Evolutionary conservation across 2,113 vertebrate species (phyloP).

Genomic region (Lepus americanus): DNA sequence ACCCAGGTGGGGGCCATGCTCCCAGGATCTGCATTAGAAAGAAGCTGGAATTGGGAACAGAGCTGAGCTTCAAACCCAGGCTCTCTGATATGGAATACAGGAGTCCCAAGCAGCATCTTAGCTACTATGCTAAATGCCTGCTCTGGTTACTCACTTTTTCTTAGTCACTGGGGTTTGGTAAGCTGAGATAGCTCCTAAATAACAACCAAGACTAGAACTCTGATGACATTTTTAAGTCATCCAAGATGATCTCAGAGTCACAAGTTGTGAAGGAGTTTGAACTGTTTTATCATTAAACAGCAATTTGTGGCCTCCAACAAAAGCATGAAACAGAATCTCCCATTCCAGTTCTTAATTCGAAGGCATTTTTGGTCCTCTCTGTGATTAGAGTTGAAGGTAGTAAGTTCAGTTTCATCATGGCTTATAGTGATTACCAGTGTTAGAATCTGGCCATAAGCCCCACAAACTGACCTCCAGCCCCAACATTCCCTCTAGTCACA

Average conservation of each 20-base stretch:
- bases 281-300: not conserved
- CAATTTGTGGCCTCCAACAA: not conserved
- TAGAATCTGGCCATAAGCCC: not conserved
- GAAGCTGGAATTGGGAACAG: too few relatives aligned
- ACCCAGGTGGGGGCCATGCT: too few relatives aligned
- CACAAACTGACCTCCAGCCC: not conserved
- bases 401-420: not conserved
- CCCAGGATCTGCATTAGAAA: too few relatives aligned
- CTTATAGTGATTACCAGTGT: not conserved
- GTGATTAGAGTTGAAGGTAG: not conserved
- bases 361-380: not conserved
- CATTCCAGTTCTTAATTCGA: not conserved
- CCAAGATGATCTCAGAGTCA: not conserved
- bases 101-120: too few relatives aligned
- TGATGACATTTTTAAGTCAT: not conserved
- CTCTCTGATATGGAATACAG: too few relatives aligned
- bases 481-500: not conserved
- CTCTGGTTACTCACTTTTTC: not conserved
- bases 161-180: not conserved
- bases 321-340: not conserved
- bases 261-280: not conserved
- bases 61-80: too few relatives aligned
- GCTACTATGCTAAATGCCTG: too few relatives aligned
- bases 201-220: not conserved
- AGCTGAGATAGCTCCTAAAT: constrained; percentile 18